phyloP scores from a whole-genome alignment of 2,888 invertebrate genomes.

The Acheta domesticus region DNA sequence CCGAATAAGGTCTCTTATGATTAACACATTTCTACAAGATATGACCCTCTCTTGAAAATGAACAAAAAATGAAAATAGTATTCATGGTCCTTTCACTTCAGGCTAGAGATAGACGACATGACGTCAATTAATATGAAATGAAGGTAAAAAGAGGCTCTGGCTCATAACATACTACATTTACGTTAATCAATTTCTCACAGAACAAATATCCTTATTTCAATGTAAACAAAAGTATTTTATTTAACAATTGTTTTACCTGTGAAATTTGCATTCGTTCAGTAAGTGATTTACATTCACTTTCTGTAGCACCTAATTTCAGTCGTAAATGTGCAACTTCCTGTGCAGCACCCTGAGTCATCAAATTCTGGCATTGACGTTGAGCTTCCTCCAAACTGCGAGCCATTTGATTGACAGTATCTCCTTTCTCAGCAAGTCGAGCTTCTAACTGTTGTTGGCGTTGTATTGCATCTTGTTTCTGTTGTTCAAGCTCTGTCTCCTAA shows the following conservation, averaged over 20 bases:
- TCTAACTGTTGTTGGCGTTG: conserved; percentile 54
- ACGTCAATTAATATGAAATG: too few relatives aligned
- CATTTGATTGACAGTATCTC: conserved; percentile 60
- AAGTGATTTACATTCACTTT: background rate
- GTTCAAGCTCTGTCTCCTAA: background rate
- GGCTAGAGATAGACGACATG: too few relatives aligned
- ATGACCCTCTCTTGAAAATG: too few relatives aligned
- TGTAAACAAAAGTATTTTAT: too few relatives aligned
- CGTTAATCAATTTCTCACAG: too few relatives aligned
- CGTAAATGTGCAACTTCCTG: background rate
- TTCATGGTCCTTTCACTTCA: too few relatives aligned
- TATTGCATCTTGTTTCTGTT: background rate
- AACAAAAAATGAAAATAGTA: too few relatives aligned
- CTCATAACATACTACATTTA: too few relatives aligned
- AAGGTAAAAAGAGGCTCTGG: too few relatives aligned
- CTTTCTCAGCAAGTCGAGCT: conserved; percentile 59
- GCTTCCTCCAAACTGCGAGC: conserved; percentile 58
- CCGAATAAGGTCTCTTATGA: too few relatives aligned
- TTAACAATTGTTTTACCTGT: background rate
- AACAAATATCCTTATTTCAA: too few relatives aligned
- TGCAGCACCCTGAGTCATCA: conserved; percentile 43
- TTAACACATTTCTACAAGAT: too few relatives aligned
- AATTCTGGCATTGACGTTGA: conserved; percentile 52
- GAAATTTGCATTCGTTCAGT: background rate
- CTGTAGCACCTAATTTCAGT: background rate